Evolutionary conservation across 2,888 invertebrate genomes (phyloP), one percentile per base, ranked within the genome.

Genomic region (Lithodes maja): DNA sequence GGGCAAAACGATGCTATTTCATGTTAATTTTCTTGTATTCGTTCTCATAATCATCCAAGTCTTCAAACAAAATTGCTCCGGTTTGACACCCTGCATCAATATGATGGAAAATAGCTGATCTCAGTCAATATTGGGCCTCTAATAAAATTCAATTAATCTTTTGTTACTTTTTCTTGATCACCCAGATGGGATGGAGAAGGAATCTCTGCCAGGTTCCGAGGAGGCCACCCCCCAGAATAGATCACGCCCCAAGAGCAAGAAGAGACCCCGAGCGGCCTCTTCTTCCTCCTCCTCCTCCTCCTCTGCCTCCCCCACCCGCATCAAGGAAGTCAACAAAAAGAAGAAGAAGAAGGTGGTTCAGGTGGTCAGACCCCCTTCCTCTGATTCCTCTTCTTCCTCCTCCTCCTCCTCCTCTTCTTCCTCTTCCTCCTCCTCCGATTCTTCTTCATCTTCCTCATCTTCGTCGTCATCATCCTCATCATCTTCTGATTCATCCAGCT

Each of bases 401-500:
- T 90, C 90, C 15, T 91, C 91, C 5, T 91, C 91, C 3, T 84
- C 83, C n/a, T 91, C 90, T 5, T 90, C 90, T 5, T 92, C 92
- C 17, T 90, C 90, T 1, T 88, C 90, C 1, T 90, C 90, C 1
- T 90, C 89, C 33, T 91, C 91, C 2, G 87, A 89, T n/a, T 85
- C 90, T 3, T 91, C 91, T 1, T 89, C 91, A 5, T 86, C 83
- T 15, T 90, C 90, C 53, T 87, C 90, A 0, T 91, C 92, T 7
- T 91, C 91, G 2, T 88, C 90, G 12, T 87, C 88, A 1, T 87
- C 87, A 17, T 86, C 90, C 7, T 90, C 91, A 52, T 87, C 87
- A 1, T 91, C 90, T 1, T 86, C 87, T 52, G 85, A 86, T 17
- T 87, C 87, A 12, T 87, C 89, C 3, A 69, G 75, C 15, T 90